Base-by-base conservation (phyloP, 2,888 invertebrate genomes). In the Trachelus iudaicus region DNA sequence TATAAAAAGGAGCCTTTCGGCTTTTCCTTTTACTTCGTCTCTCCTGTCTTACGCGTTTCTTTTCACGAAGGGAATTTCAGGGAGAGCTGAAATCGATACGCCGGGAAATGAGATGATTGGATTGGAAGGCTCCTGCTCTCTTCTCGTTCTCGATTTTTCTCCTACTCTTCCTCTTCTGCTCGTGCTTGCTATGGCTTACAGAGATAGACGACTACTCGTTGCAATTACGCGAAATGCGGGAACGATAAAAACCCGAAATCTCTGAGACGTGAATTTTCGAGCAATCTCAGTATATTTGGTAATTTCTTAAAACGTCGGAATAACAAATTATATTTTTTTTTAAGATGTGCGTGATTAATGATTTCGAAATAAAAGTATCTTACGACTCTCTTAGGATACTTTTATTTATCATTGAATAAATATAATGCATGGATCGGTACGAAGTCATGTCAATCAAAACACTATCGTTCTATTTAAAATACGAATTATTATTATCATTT, bases 51-150 rank as follows among this genome's bases (percentile, higher is more conserved):
- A 73, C 75, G 75, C 78, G 81, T 76, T 85, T 82, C 82, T 82
- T 83, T 85, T 85, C 83, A 81, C 79, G 33, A 37, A 79, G 81
- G 76, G 83, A 84, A 83, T 68, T 74, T 33, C 77, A 23, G 35
- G 34, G 81, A 77, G 75, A 80, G 80, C 76, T 83, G 89, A 87
- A 87, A 89, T 88, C 87, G 87, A 87, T 88, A 88, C 78, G 76
- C 69, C 79, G 81, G 85, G 85, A 87, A 89, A 89, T 84, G 85
- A 88, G 86, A 87, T 87, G 85, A 89, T 89, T 88, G 86, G 83
- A 89, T 89, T 81, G 86, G 88, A 84, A 85, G 81, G 76, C 69
- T 30, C 75, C 69, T 77, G 80, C 78, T 85, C 81, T 85, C 85
- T 81, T 80, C 84, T 78, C 79, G 81, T 83, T 81, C 83, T 81